Evolutionary conservation across 1,140 invertebrate genomes (phyloP), one percentile per base, ranked within the genome.

Genomic region (Aphaenogaster rudis): DNA sequence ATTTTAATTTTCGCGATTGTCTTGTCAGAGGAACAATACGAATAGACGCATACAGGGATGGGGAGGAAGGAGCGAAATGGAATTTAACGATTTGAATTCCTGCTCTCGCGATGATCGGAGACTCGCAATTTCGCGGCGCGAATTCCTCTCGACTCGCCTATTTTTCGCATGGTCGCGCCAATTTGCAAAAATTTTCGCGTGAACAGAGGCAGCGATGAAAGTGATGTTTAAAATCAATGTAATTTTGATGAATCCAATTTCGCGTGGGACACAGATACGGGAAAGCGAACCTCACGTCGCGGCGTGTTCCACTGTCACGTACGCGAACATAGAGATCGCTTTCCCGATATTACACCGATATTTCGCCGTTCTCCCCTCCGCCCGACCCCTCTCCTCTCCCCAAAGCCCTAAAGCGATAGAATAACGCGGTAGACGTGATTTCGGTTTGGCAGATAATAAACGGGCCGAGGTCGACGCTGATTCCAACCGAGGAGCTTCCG

Each of bases 391-490:
- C 39, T n/a, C 42, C 45, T 33, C 28, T 61, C 59, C 28, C 28
- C 28, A 28, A 28, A 28, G 28, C 13, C 0, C 28, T 15, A 21
- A n/a, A 21, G 21, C 33, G 13, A 1, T 8, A 45, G 39, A 52
- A 15, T 63, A 39, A 84, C 28, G 50, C 36, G 64, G 15, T 54
- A 42, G 28, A 61, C 15, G 28, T 61, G 15, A 50, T 72, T 82
- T 63, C 39, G 21, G 8, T 63, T 80, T 21, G 78, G 48, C 63
- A 63, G 82, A 28, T 64, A 48, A 85, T 17, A 79, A 48, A 67
- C 36, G 61, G 57, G 42, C 67, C 67, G 54, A 87, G 54, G 8
- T 42, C 45, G 48, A 59, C 71, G 52, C 57, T 87, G 72, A 89
- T 76, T 50, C 54, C 28, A 28, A 52, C n/a, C n/a, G n/a, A 86